phyloP scores from a whole-genome alignment of 2,797 vertebrate genomes.

The Sphenodon punctatus region DNA sequence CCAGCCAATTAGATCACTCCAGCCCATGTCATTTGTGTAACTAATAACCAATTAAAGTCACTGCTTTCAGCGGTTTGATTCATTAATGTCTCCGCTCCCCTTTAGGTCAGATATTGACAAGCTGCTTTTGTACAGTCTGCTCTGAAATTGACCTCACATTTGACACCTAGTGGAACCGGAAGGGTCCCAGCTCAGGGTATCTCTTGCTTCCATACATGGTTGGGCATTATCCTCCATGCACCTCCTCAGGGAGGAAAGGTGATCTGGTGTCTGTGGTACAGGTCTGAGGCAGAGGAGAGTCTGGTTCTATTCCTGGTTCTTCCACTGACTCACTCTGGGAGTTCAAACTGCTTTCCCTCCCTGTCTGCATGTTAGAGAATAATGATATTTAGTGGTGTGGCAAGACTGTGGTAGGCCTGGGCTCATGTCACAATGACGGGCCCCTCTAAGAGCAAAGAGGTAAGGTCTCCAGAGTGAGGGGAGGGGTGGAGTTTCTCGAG shows the following conservation, averaged over 20 bases:
- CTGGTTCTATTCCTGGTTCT: neutral
- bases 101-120: neutral
- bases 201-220: neutral
- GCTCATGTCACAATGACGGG: no score
- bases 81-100: neutral
- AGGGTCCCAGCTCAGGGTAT: neutral
- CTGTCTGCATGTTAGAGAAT: neutral
- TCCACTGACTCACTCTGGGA: neutral
- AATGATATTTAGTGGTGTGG: no score
- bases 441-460: no score
- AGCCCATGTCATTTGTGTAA: rapidly evolving
- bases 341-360: neutral
- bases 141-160: neutral
- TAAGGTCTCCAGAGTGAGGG: no score
- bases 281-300: neutral
- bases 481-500: no score
- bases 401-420: no score
- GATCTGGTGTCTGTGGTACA: neutral
- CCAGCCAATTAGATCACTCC: neutral
- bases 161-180: neutral
- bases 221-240: neutral
- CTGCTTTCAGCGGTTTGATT: rapidly evolving
- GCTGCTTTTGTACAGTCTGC: rapidly evolving
- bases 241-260: neutral
- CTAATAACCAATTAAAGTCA: neutral